Evolutionary conservation across 2,888 invertebrate genomes (phyloP).

Genomic region (Deroplatys truncata): DNA sequence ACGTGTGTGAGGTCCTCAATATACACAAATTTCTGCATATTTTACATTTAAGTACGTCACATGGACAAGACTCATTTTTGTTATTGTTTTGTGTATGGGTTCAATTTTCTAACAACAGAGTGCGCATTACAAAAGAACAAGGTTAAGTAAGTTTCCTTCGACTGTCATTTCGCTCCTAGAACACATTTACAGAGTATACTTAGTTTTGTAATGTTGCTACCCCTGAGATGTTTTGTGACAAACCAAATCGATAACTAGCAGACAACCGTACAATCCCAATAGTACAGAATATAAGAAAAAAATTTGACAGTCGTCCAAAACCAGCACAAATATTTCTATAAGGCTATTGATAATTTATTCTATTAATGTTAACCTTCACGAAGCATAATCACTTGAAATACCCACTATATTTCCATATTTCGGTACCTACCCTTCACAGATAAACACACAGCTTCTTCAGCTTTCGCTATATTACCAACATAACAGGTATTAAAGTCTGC

Average conservation of each 20-base stretch:
- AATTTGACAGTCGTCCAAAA: neutral
- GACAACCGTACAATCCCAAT: neutral
- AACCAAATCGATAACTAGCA: neutral
- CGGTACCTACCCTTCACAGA: neutral
- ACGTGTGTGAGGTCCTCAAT: neutral
- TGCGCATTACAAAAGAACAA: neutral
- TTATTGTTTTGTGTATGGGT: conserved; percentile 12
- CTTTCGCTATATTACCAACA: neutral
- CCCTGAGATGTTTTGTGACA: neutral
- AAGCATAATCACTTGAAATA: neutral
- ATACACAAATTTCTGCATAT: neutral
- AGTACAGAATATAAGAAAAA: neutral
- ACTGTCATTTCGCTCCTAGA: neutral
- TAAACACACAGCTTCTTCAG: neutral
- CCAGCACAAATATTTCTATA: neutral
- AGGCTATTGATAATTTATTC: neutral
- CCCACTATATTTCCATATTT: neutral
- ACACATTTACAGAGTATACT: neutral
- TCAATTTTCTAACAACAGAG: neutral
- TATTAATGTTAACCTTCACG: neutral
- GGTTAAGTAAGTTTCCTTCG: neutral
- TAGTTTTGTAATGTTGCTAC: neutral
- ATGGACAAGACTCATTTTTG: conserved; percentile 13
- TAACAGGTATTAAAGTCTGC: neutral
- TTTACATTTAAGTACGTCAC: neutral